Evolutionary conservation across 2,888 invertebrate genomes (phyloP).

Genomic region (Acleris emargana): DNA sequence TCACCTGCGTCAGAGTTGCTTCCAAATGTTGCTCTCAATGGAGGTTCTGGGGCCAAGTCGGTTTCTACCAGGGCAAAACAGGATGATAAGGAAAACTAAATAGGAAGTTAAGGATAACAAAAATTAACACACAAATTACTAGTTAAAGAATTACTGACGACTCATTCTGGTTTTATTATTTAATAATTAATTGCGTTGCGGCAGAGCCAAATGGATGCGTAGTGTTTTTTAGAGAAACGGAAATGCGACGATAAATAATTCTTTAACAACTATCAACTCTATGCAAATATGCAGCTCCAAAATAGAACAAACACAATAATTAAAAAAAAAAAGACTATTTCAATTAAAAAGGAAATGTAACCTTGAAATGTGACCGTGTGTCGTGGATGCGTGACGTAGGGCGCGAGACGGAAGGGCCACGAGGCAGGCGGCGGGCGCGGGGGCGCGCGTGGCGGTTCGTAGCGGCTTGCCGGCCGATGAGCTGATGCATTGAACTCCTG

Average conservation of each 20-base stretch:
- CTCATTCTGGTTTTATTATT: not conserved
- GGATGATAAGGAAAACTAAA: slow-evolving; percentile 58
- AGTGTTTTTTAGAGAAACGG: slow-evolving; percentile 1
- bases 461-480: slow-evolving; percentile 90
- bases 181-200: not conserved
- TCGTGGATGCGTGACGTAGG: slow-evolving; percentile 82
- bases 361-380: slow-evolving; percentile 90
- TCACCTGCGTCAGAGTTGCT: slow-evolving; percentile 84
- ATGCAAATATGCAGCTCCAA: slow-evolving; percentile 66
- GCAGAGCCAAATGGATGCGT: not conserved
- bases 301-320: slow-evolving; percentile 60
- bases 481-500: slow-evolving; percentile 89
- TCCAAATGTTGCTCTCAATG: slow-evolving; percentile 83
- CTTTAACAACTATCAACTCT: slow-evolving; percentile 52
- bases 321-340: slow-evolving; percentile 40
- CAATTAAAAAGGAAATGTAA: slow-evolving; percentile 67
- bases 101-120: slow-evolving; percentile 47
- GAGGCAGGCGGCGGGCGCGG: slow-evolving; percentile 78
- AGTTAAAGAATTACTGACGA: slow-evolving; percentile 48
- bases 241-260: slow-evolving; percentile 63
- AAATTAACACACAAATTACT: slow-evolving; percentile 43
- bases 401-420: slow-evolving; percentile 72
- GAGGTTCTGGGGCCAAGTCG: slow-evolving; percentile 85
- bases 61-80: slow-evolving; percentile 81
- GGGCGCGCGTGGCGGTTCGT: slow-evolving; percentile 87